Evolutionary conservation across 2,113 vertebrate genomes (phyloP).

Genomic region (Eurypyga helias): DNA sequence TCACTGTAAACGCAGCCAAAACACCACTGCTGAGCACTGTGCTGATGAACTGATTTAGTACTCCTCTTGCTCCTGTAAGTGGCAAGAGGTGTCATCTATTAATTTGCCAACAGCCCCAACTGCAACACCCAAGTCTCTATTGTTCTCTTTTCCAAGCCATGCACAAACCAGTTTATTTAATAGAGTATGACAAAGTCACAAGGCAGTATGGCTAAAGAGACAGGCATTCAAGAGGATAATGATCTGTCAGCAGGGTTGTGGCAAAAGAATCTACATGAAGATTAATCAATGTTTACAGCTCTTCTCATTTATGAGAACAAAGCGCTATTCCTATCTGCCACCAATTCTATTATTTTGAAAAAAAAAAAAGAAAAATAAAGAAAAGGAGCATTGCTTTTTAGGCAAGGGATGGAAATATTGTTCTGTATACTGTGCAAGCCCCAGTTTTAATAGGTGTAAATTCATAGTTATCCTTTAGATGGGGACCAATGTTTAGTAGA

Average conservation of each 20-base stretch:
- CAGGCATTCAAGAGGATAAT: slow-evolving; percentile 53
- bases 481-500: not conserved
- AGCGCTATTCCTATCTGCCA: slow-evolving; percentile 58
- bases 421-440: slow-evolving; percentile 29
- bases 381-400: slow-evolving; percentile 35
- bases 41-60: not conserved
- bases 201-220: slow-evolving; percentile 56
- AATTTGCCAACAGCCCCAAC: not conserved
- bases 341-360: not conserved
- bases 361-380: not conserved
- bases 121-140: slow-evolving; percentile 37
- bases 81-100: slow-evolving; percentile 69
- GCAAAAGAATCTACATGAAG: slow-evolving; percentile 72
- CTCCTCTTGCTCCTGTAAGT: slow-evolving; percentile 30
- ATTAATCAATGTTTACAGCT: slow-evolving; percentile 77
- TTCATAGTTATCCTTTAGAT: not conserved
- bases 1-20: not conserved
- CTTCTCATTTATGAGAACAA: slow-evolving; percentile 69
- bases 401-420: slow-evolving; percentile 38
- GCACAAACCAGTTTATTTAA: slow-evolving; percentile 43
- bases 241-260: slow-evolving; percentile 67
- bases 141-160: slow-evolving; percentile 10
- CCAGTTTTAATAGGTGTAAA: not conserved
- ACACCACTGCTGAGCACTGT: not conserved
- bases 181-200: slow-evolving; percentile 38